phyloP scores from a whole-genome alignment of 92 coral and sea anemone species.

The Galaxea fascicularis region DNA sequence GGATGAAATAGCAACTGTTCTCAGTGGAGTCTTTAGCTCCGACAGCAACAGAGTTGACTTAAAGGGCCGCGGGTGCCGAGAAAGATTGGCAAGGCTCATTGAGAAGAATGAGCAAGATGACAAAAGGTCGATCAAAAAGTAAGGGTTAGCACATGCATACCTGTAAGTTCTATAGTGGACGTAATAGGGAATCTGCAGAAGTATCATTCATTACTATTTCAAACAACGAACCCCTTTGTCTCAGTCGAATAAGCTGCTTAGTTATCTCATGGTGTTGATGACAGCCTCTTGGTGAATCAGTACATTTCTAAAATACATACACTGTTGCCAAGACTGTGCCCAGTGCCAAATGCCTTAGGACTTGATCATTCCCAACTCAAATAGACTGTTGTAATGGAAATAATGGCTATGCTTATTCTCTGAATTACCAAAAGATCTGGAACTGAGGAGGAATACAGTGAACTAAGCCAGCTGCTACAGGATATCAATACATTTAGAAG shows the following conservation, averaged over 20 bases:
- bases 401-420: constrained; percentile 9
- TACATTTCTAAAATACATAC: constrained; percentile 21
- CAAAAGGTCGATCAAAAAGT: constrained; percentile 21
- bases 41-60: constrained; percentile 32
- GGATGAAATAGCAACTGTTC: constrained; percentile 30
- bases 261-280: constrained; percentile 14
- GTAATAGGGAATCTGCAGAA: constrained; percentile 1
- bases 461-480: constrained; percentile 36
- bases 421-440: constrained; percentile 38
- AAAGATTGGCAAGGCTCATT: constrained; percentile 47
- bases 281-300: constrained; percentile 24
- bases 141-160: constrained; percentile 24
- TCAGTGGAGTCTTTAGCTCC: constrained; percentile 28
- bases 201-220: constrained; percentile 3
- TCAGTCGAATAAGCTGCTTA: constrained; percentile 17
- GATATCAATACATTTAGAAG: constrained; percentile 27
- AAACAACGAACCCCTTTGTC: constrained; percentile 16
- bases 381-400: background rate
- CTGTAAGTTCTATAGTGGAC: background rate
- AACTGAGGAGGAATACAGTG: constrained; percentile 47
- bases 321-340: constrained; percentile 13
- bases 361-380: constrained; percentile 27
- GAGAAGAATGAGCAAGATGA: constrained; percentile 53
- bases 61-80: constrained; percentile 52
- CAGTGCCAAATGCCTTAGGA: constrained; percentile 17